These are phyloP conservation scores for Bujurquina vittata DNA, from an alignment of 2,113 vertebrate species.

Conservation along the genomic window DNA sequence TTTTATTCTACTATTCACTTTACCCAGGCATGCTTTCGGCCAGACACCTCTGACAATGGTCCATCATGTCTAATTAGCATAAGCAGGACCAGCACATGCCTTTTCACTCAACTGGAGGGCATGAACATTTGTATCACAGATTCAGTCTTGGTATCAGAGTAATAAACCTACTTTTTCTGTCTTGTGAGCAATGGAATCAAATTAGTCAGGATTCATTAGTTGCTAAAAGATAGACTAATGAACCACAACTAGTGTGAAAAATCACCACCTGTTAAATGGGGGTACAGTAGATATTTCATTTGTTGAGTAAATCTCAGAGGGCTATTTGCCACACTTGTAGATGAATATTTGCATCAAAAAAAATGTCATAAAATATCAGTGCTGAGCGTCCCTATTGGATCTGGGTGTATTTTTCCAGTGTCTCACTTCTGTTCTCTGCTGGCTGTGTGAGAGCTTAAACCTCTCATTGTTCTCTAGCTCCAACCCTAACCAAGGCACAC, in stretches of 20 bases:
- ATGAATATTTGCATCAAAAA: not conserved
- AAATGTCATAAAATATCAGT: not conserved
- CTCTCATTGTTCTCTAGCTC: not conserved
- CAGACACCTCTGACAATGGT: not conserved
- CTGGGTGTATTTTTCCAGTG: not conserved
- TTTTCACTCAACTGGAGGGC: not conserved
- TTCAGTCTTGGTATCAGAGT: too few relatives aligned
- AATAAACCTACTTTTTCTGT: not conserved
- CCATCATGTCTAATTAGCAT: slow-evolving; percentile 6
- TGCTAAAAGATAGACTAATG: not conserved
- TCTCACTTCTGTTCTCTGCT: not conserved
- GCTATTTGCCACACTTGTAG: not conserved
- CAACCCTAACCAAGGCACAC: not conserved
- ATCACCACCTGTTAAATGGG: not conserved
- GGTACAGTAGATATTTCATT: not conserved
- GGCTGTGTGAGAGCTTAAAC: not conserved
- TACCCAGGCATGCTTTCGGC: not conserved
- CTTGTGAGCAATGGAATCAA: not conserved
- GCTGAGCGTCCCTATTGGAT: not conserved
- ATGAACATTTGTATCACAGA: not conserved
- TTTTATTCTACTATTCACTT: not conserved
- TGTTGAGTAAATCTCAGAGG: not conserved
- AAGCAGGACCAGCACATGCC: not conserved
- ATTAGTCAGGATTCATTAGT: not conserved
- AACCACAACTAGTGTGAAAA: not conserved